Evolutionary conservation across 2,797 vertebrate species (phyloP).

Genomic region (Tarsius wallacei): DNA sequence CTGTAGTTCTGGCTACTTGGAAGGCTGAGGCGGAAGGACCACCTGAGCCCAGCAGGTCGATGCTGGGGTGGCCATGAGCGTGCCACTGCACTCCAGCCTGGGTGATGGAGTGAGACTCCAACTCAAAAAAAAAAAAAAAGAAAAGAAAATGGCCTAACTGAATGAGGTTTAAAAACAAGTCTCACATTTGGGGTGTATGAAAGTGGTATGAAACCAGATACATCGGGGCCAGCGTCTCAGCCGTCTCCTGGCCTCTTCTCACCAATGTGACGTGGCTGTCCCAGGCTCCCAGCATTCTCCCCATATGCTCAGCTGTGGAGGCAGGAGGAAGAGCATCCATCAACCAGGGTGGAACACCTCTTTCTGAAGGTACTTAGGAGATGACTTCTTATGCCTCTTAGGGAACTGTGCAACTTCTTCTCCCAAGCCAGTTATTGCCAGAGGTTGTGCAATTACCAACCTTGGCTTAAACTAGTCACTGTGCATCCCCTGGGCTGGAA

Average conservation of each 20-base stretch:
- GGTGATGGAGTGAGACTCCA: too few relatives aligned
- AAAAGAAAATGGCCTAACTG: slow-evolving; percentile 60
- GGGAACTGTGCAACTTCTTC: background rate
- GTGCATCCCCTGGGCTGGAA: background rate
- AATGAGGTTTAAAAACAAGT: slow-evolving; percentile 67
- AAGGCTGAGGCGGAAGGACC: too few relatives aligned
- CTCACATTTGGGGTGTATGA: background rate
- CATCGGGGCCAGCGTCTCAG: background rate
- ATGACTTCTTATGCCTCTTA: background rate
- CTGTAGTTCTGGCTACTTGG: too few relatives aligned
- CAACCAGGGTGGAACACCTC: background rate
- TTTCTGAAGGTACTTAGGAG: slow-evolving; percentile 33
- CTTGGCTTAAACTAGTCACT: slow-evolving; percentile 47
- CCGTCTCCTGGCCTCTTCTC: background rate
- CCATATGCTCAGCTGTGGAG: background rate
- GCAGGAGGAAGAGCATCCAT: background rate
- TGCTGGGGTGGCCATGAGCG: too few relatives aligned
- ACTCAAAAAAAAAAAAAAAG: too few relatives aligned
- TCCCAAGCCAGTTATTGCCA: background rate
- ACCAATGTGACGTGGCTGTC: background rate
- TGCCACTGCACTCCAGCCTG: too few relatives aligned
- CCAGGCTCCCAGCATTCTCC: background rate
- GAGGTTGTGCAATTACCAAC: slow-evolving; percentile 29
- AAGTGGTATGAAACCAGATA: slow-evolving; percentile 42
- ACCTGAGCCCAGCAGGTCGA: too few relatives aligned